Base-by-base conservation (phyloP, 2,113 vertebrate species). In the Rhizomys pruinosus region DNA sequence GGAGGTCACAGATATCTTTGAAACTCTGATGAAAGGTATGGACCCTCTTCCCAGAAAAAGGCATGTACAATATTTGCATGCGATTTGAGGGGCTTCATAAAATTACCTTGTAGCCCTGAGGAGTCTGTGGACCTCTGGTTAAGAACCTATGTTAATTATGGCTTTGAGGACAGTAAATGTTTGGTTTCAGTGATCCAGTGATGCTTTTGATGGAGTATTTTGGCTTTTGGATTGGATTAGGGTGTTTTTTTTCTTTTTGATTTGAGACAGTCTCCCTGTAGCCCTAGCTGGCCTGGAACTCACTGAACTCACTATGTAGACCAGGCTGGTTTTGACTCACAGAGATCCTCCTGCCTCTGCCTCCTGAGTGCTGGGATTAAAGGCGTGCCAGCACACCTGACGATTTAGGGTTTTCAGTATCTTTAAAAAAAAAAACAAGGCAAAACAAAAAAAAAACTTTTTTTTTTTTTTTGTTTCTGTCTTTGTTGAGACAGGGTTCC, bases 1-100 rank as follows among this genome's bases (percentile, higher is more conserved):
- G 92, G 96, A 95, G 91, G 96, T 97, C 95, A 96, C 92, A 96
- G 92, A 95, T 97, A 93, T 77, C 95, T 96, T 97, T 97, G 96
- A 96, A 92, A 97, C 95, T 96, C 94, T 96, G 91, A 95, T 95
- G 92, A 96, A 97, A 96, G 89, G 94, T 96, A 94, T 77, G 96
- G 91, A 94, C 89, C 94, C 79, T 95, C 44, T 97, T 47, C 79
- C 94, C 91, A 96, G 92, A 96, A 93, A 95, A 96, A 96, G 78
- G 92, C 74, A 93, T 37, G 80, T 82, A 82, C 80, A 82, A 37
- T 89, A 95, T 96, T 95, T 96, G 95, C 95, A 97, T 96, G 95
- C 72, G 0, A 78, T 92, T 93, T 96, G 64, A 96, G 91, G 92
- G 95, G 84, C 95, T 93, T 95, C 63, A 69, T 96, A 92, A 90